Conservation (phyloP, 2,113 vertebrate species). For the Urocynchramus pylzowi region DNA sequence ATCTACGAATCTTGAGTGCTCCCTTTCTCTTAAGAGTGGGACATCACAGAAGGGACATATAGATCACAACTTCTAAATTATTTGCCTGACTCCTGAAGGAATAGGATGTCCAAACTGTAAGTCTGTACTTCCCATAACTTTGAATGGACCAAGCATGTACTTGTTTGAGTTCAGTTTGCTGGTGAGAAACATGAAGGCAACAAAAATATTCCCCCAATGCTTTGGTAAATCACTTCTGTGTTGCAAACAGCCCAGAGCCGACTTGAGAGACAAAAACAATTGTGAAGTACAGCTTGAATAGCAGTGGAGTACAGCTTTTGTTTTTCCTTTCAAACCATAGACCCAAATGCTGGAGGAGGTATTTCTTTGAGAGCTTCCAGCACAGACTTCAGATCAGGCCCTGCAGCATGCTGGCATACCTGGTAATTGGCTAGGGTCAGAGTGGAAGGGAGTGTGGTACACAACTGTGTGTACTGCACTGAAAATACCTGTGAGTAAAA, state of each 20-base stretch:
- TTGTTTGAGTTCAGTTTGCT: not conserved
- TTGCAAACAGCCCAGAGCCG: not conserved
- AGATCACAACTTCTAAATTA: not conserved
- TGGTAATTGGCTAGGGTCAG: not conserved
- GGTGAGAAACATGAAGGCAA: not conserved
- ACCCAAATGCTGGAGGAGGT: not conserved
- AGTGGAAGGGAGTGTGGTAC: not conserved
- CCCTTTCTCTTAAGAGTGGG: not conserved
- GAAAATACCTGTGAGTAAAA: not conserved
- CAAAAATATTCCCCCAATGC: not conserved
- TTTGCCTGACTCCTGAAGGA: not conserved
- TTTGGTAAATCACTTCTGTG: not conserved
- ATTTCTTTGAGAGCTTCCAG: not conserved
- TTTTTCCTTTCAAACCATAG: not conserved
- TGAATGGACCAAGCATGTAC: not conserved
- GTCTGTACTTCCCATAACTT: not conserved
- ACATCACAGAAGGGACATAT: not conserved
- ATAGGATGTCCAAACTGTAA: not conserved
- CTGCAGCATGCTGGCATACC: not conserved
- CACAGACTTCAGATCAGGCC: not conserved
- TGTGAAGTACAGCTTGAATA: not conserved
- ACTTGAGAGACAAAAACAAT: not conserved
- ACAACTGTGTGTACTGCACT: not conserved
- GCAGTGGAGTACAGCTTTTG: not conserved
- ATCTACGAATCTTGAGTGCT: fast-evolving